Conservation (phyloP, 2,113 vertebrate genomes). For the Halcyon senegalensis region DNA sequence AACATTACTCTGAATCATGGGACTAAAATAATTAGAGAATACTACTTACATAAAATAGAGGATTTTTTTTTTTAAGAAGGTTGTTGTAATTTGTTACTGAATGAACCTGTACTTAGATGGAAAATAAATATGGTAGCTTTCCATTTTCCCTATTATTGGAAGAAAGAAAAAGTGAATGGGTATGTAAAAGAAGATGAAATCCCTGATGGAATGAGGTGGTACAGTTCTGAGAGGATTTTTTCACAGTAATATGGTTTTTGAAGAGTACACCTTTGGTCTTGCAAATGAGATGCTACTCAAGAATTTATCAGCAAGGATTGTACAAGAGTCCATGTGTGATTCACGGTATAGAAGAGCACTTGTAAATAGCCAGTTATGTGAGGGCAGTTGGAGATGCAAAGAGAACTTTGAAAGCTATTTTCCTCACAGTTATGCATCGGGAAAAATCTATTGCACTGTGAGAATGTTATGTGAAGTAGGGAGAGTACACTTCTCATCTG, state of each 20-base stretch:
- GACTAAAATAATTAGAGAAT: background rate
- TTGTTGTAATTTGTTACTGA: background rate
- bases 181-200: background rate
- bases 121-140: background rate
- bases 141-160: background rate
- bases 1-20: background rate
- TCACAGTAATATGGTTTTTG: background rate
- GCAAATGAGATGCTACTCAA: background rate
- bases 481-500: background rate
- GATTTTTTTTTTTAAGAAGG: background rate
- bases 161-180: background rate
- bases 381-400: background rate
- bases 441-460: background rate
- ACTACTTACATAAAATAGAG: background rate
- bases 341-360: background rate
- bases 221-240: background rate
- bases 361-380: background rate
- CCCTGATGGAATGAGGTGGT: background rate
- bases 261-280: background rate
- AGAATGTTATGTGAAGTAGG: background rate
- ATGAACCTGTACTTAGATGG: background rate
- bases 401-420: background rate
- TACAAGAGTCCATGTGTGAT: background rate
- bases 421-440: background rate
- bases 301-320: background rate